phyloP scores from a whole-genome alignment of 35 echinoderm and acorn worm genomes.

The Amphiura filiformis region DNA sequence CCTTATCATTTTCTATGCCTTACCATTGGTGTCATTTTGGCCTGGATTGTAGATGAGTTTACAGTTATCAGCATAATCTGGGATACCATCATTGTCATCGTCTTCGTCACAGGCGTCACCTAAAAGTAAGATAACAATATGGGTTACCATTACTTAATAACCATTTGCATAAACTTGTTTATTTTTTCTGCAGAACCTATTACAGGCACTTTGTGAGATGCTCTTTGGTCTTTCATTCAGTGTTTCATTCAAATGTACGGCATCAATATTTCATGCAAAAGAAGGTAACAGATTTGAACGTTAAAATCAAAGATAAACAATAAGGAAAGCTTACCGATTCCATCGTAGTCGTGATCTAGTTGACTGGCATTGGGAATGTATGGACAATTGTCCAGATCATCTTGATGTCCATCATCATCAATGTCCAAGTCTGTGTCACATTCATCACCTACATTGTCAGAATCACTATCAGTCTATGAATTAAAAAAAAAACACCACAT shows the following conservation, averaged over 20 bases:
- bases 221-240: too few species aligned
- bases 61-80: slow-evolving; percentile 84
- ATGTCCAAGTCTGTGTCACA: slow-evolving; percentile 87
- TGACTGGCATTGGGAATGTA: slow-evolving; percentile 82
- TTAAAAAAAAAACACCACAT: neutral
- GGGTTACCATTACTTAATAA: too few species aligned
- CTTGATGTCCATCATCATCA: slow-evolving; percentile 85
- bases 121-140: slow-evolving; percentile 15
- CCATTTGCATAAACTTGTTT: too few species aligned
- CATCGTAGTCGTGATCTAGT: slow-evolving; percentile 81
- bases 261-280: too few species aligned
- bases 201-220: too few species aligned
- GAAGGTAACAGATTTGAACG: too few species aligned
- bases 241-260: too few species aligned
- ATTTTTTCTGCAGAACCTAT: too few species aligned
- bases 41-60: slow-evolving; percentile 73
- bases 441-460: slow-evolving; percentile 90
- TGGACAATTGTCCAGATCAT: slow-evolving; percentile 95
- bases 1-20: too few species aligned
- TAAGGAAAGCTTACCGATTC: slow-evolving; percentile 74
- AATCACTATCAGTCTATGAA: slow-evolving; percentile 71
- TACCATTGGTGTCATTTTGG: slow-evolving; percentile 97
- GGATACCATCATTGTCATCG: slow-evolving; percentile 93
- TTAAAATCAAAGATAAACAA: too few species aligned
- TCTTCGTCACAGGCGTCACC: slow-evolving; percentile 95